Percentiles rank a stretch among this genome's conserved stretches.
phyloP scores from a whole-genome alignment of 2,113 vertebrate species.

The Pungitius pungitius region DNA sequence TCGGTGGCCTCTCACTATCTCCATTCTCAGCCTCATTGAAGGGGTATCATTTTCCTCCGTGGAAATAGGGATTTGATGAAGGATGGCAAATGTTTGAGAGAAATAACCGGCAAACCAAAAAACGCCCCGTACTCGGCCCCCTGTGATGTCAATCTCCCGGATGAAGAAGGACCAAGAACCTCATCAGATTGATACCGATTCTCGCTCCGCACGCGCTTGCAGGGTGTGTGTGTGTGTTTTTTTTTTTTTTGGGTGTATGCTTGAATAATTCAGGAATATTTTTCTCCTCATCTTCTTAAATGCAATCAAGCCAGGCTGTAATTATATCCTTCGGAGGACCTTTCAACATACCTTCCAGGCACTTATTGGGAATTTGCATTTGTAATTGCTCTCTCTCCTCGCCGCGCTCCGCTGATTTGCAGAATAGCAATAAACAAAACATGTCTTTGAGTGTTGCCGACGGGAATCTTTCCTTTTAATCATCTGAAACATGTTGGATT shows the following conservation, averaged over 20 bases:
- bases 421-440: slow-evolving; percentile 73
- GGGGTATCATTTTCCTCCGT: slow-evolving; percentile 7
- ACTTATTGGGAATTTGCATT: slow-evolving; percentile 75
- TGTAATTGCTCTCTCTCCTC: slow-evolving; percentile 70
- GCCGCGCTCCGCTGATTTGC: slow-evolving; percentile 61
- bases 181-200: slow-evolving; percentile 11
- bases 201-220: slow-evolving; percentile 9
- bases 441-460: slow-evolving; percentile 57
- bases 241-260: slow-evolving; percentile 7
- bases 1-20: slow-evolving; percentile 19
- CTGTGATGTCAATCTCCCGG: slow-evolving; percentile 34
- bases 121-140: too few relatives aligned
- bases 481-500: slow-evolving; percentile 58
- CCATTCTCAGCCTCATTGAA: slow-evolving; percentile 41
- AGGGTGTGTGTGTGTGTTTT: slow-evolving; percentile 62
- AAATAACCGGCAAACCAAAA: neutral
- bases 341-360: slow-evolving; percentile 71
- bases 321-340: slow-evolving; percentile 73
- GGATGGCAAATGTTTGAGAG: slow-evolving; percentile 24
- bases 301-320: slow-evolving; percentile 72
- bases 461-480: slow-evolving; percentile 66
- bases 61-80: slow-evolving; percentile 51
- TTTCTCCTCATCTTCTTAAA: slow-evolving; percentile 63
- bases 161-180: slow-evolving; percentile 18
- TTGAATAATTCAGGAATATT: slow-evolving; percentile 67